Percentiles rank a stretch among this genome's conserved stretches.
Conservation (phyloP, 2,888 invertebrate species). For the Craniophora ligustri region DNA sequence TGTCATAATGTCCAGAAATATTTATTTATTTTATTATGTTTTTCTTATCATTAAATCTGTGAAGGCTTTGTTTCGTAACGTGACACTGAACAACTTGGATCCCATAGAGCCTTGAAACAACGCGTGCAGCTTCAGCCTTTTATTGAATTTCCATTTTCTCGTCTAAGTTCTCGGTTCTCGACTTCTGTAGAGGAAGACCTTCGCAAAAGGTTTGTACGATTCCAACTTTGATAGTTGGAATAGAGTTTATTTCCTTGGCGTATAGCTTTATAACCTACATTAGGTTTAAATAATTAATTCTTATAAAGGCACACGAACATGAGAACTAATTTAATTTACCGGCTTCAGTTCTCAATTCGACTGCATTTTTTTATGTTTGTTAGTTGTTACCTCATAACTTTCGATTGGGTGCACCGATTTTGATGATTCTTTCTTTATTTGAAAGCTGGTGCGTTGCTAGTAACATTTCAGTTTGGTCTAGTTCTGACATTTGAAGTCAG, state of each 20-base stretch:
- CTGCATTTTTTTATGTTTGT: no score
- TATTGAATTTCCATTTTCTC: background rate
- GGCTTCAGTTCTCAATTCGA: no score
- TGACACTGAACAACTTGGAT: slow-evolving; percentile 10
- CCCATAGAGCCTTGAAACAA: slow-evolving; percentile 4
- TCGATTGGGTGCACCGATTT: no score
- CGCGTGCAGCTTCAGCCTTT: slow-evolving; percentile 1
- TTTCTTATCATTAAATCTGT: slow-evolving; percentile 26
- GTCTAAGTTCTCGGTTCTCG: background rate
- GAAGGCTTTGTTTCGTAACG: slow-evolving; percentile 21
- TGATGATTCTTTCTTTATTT: no score
- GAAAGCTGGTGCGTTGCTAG: no score
- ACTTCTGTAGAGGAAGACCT: background rate
- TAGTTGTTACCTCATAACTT: no score
- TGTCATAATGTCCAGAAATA: background rate
- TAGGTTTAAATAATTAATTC: no score
- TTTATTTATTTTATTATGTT: no score
- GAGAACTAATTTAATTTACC: no score
- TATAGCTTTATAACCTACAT: background rate
- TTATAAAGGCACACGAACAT: no score
- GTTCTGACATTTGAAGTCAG: no score
- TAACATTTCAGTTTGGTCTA: no score
- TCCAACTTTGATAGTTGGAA: background rate
- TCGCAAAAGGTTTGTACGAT: background rate
- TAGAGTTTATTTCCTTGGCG: background rate